Percentiles rank a stretch among this genome's conserved stretches.
Conservation (phyloP, 2,113 vertebrate species). For the Physeter macrocephalus region DNA sequence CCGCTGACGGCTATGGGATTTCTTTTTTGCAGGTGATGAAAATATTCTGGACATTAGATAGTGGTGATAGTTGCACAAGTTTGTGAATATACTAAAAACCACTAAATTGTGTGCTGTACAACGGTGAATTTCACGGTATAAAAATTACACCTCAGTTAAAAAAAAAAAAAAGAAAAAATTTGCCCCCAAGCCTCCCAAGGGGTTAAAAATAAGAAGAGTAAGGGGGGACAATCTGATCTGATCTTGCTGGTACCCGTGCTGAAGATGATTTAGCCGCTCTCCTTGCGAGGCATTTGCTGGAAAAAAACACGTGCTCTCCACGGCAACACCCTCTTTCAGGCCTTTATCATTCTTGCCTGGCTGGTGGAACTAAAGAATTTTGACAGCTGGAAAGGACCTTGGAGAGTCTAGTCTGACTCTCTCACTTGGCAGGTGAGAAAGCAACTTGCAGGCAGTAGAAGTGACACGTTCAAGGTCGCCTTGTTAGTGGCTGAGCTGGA, state of each 20-base stretch:
- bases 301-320: neutral
- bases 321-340: fast-evolving
- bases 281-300: neutral
- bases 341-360: neutral
- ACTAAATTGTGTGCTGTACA: neutral
- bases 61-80: neutral
- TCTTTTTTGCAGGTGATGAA: neutral
- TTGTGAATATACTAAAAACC: neutral
- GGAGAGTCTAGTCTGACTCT: neutral
- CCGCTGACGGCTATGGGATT: fast-evolving
- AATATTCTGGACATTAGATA: neutral
- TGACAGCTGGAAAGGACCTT: neutral
- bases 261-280: neutral
- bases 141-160: neutral
- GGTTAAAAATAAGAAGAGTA: neutral
- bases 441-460: neutral
- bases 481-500: neutral
- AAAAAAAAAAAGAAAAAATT: neutral
- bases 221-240: neutral
- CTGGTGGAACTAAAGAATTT: neutral
- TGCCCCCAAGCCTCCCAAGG: neutral
- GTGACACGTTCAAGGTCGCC: neutral
- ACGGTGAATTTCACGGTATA: neutral
- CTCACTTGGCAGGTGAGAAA: neutral
- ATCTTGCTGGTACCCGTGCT: neutral